phyloP scores from a whole-genome alignment of 1,140 invertebrate species.

The Globodera rostochiensis region DNA sequence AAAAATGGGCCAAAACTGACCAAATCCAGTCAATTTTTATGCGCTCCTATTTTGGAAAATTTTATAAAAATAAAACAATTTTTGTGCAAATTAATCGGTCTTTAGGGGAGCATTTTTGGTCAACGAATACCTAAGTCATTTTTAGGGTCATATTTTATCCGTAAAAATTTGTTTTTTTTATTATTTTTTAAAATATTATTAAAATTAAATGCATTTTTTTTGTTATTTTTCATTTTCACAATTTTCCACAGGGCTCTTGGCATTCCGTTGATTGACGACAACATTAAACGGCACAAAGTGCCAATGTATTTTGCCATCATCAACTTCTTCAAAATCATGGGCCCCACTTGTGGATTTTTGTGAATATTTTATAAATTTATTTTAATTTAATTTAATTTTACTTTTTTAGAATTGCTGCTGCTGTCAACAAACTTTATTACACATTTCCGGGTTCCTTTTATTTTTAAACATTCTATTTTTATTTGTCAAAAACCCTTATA shows the following conservation, averaged over 20 bases:
- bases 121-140: too few species aligned
- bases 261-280: constrained; percentile 64
- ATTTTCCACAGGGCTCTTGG: constrained; percentile 55
- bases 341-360: constrained; percentile 63
- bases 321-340: constrained; percentile 63
- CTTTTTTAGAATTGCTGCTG: constrained; percentile 43
- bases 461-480: too few species aligned
- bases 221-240: not conserved
- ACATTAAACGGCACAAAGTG: constrained; percentile 60
- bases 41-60: too few species aligned
- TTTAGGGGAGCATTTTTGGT: not conserved
- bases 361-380: not conserved
- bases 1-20: too few species aligned
- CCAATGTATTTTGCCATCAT: constrained; percentile 64
- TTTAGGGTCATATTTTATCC: too few species aligned
- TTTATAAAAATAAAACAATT: not conserved
- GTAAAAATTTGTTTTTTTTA: too few species aligned
- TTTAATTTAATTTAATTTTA: too few species aligned
- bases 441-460: constrained; percentile 37
- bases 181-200: too few species aligned
- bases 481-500: not conserved
- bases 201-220: not conserved
- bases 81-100: not conserved
- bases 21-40: too few species aligned
- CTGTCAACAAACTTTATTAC: constrained; percentile 62